Evolutionary conservation across 2,113 vertebrate species (phyloP).

Genomic region (Callorhinus ursinus): DNA sequence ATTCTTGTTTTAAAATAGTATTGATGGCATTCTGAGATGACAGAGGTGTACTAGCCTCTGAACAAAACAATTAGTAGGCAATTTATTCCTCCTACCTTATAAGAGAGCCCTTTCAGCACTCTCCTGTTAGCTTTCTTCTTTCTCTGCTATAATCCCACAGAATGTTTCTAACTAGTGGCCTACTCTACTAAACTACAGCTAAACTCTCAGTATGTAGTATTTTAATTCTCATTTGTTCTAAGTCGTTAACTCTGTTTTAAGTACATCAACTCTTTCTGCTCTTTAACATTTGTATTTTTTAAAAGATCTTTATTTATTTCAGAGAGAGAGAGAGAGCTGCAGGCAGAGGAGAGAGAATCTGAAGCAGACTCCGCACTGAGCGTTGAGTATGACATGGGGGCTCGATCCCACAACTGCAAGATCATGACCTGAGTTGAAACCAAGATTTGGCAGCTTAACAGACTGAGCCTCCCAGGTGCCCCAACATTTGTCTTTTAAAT

Average conservation of each 20-base stretch:
- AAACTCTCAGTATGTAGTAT: background rate
- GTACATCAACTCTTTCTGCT: background rate
- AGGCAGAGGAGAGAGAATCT: background rate
- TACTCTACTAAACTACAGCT: background rate
- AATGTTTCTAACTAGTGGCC: background rate
- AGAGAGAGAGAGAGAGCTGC: background rate
- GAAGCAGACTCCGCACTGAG: background rate
- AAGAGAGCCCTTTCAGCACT: background rate
- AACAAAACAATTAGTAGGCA: constrained; percentile 7
- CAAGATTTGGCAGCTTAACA: background rate
- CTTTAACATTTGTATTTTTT: background rate
- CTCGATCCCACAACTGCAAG: background rate
- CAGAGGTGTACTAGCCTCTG: constrained; percentile 15
- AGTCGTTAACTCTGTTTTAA: background rate
- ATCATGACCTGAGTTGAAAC: background rate
- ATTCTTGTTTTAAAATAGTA: constrained; percentile 68
- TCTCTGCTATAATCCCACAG: background rate
- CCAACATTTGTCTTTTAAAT: background rate
- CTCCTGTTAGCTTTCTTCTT: background rate
- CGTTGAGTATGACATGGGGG: background rate
- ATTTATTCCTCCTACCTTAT: constrained; percentile 20
- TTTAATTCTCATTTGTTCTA: background rate
- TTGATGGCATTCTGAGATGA: constrained; percentile 3
- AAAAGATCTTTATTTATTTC: background rate
- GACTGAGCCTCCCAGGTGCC: background rate